Percentiles rank a stretch among this genome's conserved stretches.
phyloP scores from a whole-genome alignment of 2,888 invertebrate genomes.

The Epsilonema sp. region DNA sequence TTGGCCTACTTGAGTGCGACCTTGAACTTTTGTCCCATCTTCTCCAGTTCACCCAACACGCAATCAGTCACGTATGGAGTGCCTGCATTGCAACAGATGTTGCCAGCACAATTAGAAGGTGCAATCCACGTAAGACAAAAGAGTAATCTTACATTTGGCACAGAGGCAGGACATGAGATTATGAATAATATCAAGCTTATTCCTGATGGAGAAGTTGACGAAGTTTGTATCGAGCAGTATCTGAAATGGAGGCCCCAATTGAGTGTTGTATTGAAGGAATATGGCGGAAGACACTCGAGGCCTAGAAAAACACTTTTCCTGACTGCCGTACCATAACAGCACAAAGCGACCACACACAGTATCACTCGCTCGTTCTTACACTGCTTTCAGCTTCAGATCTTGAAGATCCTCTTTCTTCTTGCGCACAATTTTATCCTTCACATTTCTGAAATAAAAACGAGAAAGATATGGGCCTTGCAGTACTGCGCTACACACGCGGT shows the following conservation, averaged over 20 bases:
- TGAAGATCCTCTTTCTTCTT: no score
- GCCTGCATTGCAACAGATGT: slow-evolving; percentile 40
- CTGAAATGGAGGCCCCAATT: slow-evolving; percentile 92
- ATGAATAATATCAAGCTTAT: slow-evolving; percentile 82
- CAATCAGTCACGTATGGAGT: slow-evolving; percentile 96
- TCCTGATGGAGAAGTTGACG: slow-evolving; percentile 91
- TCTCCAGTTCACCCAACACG: slow-evolving; percentile 88
- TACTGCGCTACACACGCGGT: no score
- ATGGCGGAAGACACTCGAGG: slow-evolving; percentile 48
- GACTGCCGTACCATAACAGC: no score
- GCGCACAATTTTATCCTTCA: no score
- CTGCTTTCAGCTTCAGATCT: no score
- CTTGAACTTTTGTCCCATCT: slow-evolving; percentile 78
- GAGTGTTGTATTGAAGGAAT: slow-evolving; percentile 92
- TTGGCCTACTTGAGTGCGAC: slow-evolving; percentile 52
- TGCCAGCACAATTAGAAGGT: neutral
- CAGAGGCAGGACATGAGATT: slow-evolving; percentile 98
- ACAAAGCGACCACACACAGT: no score
- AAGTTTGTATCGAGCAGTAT: slow-evolving; percentile 93
- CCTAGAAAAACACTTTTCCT: no score
- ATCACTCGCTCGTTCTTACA: no score
- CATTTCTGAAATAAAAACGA: no score
- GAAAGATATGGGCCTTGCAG: no score
- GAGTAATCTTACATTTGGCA: slow-evolving; percentile 50
- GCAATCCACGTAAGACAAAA: neutral